A percentile compares a stretch with the other conserved stretches of the same genome.
These are phyloP conservation scores for Megalops atlanticus DNA, from an alignment of 2,113 vertebrate species.

Conservation along the genomic window DNA sequence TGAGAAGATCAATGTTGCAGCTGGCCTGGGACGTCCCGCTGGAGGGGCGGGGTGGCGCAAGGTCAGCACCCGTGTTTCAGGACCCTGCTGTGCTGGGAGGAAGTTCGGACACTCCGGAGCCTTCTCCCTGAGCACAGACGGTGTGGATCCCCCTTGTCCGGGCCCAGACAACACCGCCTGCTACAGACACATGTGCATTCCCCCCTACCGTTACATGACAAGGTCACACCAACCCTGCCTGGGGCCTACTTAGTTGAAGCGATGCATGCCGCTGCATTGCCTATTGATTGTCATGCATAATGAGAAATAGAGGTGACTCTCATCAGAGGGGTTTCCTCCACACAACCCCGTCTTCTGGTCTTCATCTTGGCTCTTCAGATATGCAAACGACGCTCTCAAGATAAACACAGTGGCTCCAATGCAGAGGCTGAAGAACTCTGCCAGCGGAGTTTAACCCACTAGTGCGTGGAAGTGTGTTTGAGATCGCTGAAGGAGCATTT, in stretches of 20 bases:
- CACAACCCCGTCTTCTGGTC: not conserved
- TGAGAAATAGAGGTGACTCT: constrained; percentile 22
- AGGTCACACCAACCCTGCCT: not conserved
- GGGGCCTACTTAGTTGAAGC: not conserved
- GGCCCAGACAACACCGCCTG: constrained; percentile 26
- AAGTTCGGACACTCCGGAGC: constrained; percentile 52
- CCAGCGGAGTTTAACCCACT: constrained; percentile 12
- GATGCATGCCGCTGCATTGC: not conserved
- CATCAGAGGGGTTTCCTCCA: not conserved
- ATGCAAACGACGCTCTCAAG: not conserved
- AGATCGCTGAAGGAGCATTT: not conserved
- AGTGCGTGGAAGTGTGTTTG: not conserved
- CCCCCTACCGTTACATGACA: not conserved
- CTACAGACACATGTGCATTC: not conserved
- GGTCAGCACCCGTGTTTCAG: constrained; percentile 56
- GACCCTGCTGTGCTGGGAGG: constrained; percentile 58
- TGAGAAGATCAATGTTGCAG: constrained; percentile 69
- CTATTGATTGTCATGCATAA: not conserved
- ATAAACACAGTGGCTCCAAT: constrained; percentile 8
- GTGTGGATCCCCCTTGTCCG: constrained; percentile 32
- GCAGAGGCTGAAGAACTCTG: not conserved
- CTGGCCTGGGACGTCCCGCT: constrained; percentile 56
- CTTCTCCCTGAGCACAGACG: constrained; percentile 42
- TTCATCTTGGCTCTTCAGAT: constrained; percentile 5
- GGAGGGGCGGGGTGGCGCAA: constrained; percentile 37